Conservation (phyloP, 2,888 invertebrate genomes). For the Synergus itoensis region DNA sequence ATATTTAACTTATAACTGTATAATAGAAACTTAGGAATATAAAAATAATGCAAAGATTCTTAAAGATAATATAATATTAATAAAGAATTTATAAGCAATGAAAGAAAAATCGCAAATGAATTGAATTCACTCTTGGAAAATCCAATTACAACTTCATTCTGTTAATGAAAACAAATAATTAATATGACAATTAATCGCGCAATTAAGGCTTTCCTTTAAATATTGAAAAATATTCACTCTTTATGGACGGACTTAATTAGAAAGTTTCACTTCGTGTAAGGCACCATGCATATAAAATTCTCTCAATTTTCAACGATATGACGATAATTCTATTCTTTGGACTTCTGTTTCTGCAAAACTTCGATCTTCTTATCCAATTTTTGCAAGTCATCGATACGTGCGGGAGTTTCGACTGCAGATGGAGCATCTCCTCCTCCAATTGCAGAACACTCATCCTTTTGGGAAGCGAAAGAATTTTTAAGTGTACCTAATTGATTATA, state of each 20-base stretch:
- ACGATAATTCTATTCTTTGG: conserved; percentile 8
- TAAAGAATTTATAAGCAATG: background rate
- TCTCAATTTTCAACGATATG: background rate
- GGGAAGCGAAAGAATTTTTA: conserved; percentile 35
- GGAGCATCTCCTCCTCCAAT: conserved; percentile 68
- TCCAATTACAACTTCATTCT: background rate
- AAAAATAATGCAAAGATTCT: background rate
- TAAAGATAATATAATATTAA: background rate
- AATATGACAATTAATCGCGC: background rate
- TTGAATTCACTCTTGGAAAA: background rate
- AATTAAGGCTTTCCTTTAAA: background rate
- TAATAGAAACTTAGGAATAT: background rate
- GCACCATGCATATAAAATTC: background rate
- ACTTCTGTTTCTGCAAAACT: conserved; percentile 50
- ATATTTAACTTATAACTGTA: background rate
- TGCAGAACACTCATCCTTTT: conserved; percentile 59
- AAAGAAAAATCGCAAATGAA: background rate
- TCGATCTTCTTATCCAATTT: conserved; percentile 58
- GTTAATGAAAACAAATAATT: background rate
- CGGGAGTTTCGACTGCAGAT: conserved; percentile 60
- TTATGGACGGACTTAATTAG: background rate
- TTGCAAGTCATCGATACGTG: conserved; percentile 57
- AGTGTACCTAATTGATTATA: conserved; percentile 47
- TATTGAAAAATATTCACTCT: background rate
- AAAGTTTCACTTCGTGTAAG: background rate